Evolutionary conservation across 2,888 invertebrate genomes (phyloP), one percentile per base, ranked within the genome.

Genomic region (Seira sanloemensis): DNA sequence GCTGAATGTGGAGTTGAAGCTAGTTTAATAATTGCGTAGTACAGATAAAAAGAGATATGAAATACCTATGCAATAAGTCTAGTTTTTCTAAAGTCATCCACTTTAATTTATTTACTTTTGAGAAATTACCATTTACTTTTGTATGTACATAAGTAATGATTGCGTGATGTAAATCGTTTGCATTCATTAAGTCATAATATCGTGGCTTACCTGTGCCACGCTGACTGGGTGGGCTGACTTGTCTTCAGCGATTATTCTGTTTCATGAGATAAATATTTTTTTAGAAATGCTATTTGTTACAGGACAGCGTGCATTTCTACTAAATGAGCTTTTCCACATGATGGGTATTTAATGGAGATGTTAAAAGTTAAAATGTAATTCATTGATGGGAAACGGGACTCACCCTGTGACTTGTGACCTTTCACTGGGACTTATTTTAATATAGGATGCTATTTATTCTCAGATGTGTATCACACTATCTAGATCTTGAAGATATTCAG

Each of bases 141-240:
- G 37, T 37, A 37, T 37, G 37, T 37, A 12, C 37, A 37, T 37
- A 37, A 4, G 12, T 18, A 66, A 84, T 67, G 84, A 77, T 88
- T 89, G 89, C 89, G 88, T 89, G 89, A 87, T 89, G 86, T 78
- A 86, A 86, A 84, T 89, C 89, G 87, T 88, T 89, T 89, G 86
- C 86, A 88, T 89, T 89, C 88, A 88, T 88, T 88, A 88, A 84
- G 80, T 78, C 80, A 78, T 68, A 76, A 74, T 73, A 79, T 87
- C 86, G 89, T 89, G 89, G 86, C 84, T 87, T 89, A 89, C 89
- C 86, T 88, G 87, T 86, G 87, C 74, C 82, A 66, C 80, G 67
- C 86, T 23, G 69, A 46, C 69, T 85, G 89, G 89, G 89, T 89
- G 89, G 89, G 81, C 88, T 80, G 62, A 74, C 77, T 68, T 74